Evolutionary conservation across 2,797 vertebrate genomes (phyloP).

Genomic region (Galaxias olidus): DNA sequence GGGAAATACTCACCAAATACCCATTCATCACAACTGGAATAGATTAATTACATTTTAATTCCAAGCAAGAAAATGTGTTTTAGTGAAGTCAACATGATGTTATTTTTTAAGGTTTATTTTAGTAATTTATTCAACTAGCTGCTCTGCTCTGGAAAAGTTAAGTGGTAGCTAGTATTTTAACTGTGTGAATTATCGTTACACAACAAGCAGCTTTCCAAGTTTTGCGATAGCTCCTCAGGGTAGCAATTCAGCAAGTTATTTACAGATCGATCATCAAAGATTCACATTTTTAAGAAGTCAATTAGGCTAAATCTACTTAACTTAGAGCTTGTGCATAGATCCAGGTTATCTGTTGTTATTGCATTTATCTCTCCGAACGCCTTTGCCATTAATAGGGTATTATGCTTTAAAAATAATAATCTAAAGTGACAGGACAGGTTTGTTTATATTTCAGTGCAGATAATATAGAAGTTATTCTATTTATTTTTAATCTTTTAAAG

Average conservation of each 20-base stretch:
- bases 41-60: too few species aligned
- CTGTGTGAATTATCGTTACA: conserved; percentile 36
- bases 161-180: conserved; percentile 34
- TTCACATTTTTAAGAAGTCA: conserved; percentile 42
- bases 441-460: conserved; percentile 47
- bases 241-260: conserved; percentile 45
- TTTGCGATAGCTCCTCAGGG: conserved; percentile 44
- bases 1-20: conserved; percentile 15
- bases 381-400: conserved; percentile 45
- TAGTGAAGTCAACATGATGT: background rate
- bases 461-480: conserved; percentile 47
- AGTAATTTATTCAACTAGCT: conserved; percentile 48
- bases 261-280: conserved; percentile 22
- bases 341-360: conserved; percentile 47
- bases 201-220: conserved; percentile 47
- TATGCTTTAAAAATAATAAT: conserved; percentile 55
- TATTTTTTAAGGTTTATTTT: conserved; percentile 3
- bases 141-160: conserved; percentile 26
- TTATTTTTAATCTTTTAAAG: conserved; percentile 60
- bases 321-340: conserved; percentile 34
- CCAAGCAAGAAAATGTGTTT: conserved; percentile 2
- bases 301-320: conserved; percentile 55
- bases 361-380: conserved; percentile 33
- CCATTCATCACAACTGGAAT: background rate
- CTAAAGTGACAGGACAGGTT: conserved; percentile 32